Base-by-base conservation (phyloP, 2,888 invertebrate species). In the Parnassius orleans region DNA sequence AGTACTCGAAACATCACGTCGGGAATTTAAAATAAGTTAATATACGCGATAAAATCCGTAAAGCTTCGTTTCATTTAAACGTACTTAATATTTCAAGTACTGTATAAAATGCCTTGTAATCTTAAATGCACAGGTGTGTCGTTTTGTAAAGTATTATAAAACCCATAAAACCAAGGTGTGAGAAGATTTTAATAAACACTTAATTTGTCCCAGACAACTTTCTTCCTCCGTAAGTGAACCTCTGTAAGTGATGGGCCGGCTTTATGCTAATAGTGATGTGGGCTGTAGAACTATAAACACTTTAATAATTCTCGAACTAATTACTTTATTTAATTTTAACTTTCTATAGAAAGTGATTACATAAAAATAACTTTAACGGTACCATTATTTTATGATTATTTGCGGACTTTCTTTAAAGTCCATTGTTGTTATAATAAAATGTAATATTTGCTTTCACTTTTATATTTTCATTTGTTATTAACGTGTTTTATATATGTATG, bases 121-220 rank as follows among this genome's bases (percentile, higher is more conserved):
- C 41, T 19, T 57, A 10, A 10, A 44, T 51, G 44, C 46, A 58
- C 24, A 51, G 24, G 52, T n/a, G 44, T 50, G 58, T 58, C 52
- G 51, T 11, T 50, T 44, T 52, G 48, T 48, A 9, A 48, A 48
- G 9, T n/a, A 48, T 10, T 15, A 58, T 58, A 58, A 52, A 33
- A 58, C 24, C 19, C 48, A 58, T 58, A 58, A 58, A 33, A 58
- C 24, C 19, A 44, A 52, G 51, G 51, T 43, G 63, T 60, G 66
- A 66, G 66, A 61, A 62, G 64, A 60, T 67, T 67, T 67, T 65
- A 68, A 67, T 65, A 60, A 63, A 50, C 61, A 62, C 64, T 66
- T 66, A 72, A 69, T 70, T 69, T 66, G 55, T 65, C 62, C 57
- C 57, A 10, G 65, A 68, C 65, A 53, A 69, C 70, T 71, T 71